phyloP scores from a whole-genome alignment of 2,797 vertebrate genomes.

The Spondyliosoma cantharus region DNA sequence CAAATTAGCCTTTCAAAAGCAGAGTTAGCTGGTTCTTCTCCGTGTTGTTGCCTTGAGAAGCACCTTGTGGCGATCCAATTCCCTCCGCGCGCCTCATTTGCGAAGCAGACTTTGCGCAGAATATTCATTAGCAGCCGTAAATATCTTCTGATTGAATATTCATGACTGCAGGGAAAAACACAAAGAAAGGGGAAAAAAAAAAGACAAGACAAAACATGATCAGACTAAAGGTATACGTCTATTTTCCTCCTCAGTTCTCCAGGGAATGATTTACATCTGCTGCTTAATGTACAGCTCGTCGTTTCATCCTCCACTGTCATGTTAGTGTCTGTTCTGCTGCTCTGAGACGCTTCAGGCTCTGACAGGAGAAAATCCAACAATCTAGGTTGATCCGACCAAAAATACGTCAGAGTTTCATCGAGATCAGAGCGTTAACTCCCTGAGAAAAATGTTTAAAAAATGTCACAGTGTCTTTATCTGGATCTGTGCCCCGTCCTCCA shows the following conservation, averaged over 20 bases:
- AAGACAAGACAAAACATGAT: slow-evolving; percentile 33
- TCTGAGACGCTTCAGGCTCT: no score
- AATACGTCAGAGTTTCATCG: no score
- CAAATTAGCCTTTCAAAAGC: slow-evolving; percentile 45
- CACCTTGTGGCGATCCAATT: slow-evolving; percentile 54
- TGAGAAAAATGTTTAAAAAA: no score
- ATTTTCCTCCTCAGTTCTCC: background rate
- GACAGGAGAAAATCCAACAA: no score
- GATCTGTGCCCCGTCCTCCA: no score
- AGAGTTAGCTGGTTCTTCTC: slow-evolving; percentile 26
- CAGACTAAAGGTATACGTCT: slow-evolving; percentile 13
- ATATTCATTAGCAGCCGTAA: slow-evolving; percentile 71
- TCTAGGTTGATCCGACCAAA: no score
- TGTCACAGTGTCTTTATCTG: no score
- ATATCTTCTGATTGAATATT: slow-evolving; percentile 72
- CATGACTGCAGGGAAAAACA: slow-evolving; percentile 63
- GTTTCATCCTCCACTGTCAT: no score
- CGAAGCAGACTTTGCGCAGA: slow-evolving; percentile 58
- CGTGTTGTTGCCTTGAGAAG: slow-evolving; percentile 52
- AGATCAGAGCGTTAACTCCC: no score
- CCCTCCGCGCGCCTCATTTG: slow-evolving; percentile 57
- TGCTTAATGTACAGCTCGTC: background rate
- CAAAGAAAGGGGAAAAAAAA: background rate
- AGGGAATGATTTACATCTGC: background rate
- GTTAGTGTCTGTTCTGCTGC: background rate